Evolutionary conservation across 2,797 vertebrate genomes (phyloP), one percentile per base, ranked within the genome.

Genomic region (Spinibarbus caldwelli): DNA sequence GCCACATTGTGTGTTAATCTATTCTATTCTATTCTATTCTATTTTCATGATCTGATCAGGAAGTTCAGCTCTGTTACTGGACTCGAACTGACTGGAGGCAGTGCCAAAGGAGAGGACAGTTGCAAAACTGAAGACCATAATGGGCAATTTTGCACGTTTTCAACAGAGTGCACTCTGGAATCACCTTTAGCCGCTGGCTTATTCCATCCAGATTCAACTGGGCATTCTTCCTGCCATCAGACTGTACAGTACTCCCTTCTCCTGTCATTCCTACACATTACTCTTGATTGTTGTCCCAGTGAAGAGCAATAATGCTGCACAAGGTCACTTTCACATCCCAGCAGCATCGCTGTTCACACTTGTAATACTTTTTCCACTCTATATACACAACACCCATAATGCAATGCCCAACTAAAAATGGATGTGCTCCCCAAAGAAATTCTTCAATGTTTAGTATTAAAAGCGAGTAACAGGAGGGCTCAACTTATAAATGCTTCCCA

Each of bases 401-500:
- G 41, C 59, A 36, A 29, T 67, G 31, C 31, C 41, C 31, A 83
- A 76, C 45, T 14, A n/a, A 76, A 38, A 76, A 66, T 66, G 57
- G 71, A 76, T 76, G 62, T 54, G 23, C 23, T 29, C 45, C 6
- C 90, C 89, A 90, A 86, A 87, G 90, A 91, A 90, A 89, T 93
- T 93, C 90, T 92, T 88, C 89, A 92, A 91, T 92, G 91, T 86
- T 92, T 93, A 90, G 90, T 91, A 87, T 90, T 93, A 91, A 90
- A 91, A 92, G 89, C 91, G 90, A 82, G 90, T 91, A 91, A 88
- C 90, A 88, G 89, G 87, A 90, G 91, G 90, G 90, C 90, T 93
- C 91, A 94, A 93, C 93, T 94, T 85, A 47, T 85, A 89, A 93
- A 92, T 91, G 87, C 91, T 92, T 92, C 92, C 91, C 67, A 71